These are phyloP conservation scores for Hemistola chrysoprasaria DNA, from an alignment of 2,888 invertebrate species.

Conservation along the genomic window DNA sequence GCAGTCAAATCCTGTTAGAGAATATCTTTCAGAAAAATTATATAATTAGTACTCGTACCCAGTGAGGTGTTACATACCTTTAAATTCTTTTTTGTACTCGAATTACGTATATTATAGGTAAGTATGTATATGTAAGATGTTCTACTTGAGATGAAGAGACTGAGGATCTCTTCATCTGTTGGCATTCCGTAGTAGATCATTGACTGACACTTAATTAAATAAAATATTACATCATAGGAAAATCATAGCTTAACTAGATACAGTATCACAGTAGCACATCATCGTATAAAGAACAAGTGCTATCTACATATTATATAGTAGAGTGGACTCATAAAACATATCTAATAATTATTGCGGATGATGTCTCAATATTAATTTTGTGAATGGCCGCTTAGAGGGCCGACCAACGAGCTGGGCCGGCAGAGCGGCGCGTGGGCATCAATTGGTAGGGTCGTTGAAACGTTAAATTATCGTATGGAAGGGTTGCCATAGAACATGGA, in stretches of 20 bases:
- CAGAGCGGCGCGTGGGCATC: conserved; percentile 69
- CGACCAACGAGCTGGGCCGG: conserved; percentile 59
- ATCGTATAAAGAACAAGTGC: conserved; percentile 26
- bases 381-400: conserved; percentile 59
- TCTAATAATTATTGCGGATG: conserved; percentile 64
- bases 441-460: conserved; percentile 71
- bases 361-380: conserved; percentile 71
- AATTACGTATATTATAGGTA: too few relatives aligned
- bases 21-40: too few relatives aligned
- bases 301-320: too few relatives aligned
- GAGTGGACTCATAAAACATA: conserved; percentile 41
- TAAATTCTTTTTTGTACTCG: too few relatives aligned
- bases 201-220: too few relatives aligned
- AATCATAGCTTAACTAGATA: conserved; percentile 1
- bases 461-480: conserved; percentile 61
- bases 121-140: too few relatives aligned
- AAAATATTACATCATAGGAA: too few relatives aligned
- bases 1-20: conserved; percentile 14
- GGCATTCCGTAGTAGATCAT: too few relatives aligned
- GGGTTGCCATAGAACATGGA: conserved; percentile 50
- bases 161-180: too few relatives aligned
- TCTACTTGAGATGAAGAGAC: too few relatives aligned
- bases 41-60: too few relatives aligned
- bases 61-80: too few relatives aligned
- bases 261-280: not conserved